Evolutionary conservation across 1,140 invertebrate genomes (phyloP).

Genomic region (Rhagoletis pomonella): DNA sequence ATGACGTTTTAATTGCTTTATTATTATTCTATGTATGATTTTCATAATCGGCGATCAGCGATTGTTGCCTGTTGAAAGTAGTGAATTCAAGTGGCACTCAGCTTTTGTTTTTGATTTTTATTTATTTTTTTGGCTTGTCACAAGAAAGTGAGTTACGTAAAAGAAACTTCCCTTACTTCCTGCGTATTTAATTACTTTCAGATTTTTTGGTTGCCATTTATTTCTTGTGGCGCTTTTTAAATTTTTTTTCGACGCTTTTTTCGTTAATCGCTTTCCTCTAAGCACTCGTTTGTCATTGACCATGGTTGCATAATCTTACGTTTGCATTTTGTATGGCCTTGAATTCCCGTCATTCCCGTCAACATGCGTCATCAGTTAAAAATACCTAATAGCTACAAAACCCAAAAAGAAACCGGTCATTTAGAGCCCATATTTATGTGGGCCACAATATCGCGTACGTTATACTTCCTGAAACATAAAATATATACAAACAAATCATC

Average conservation of each 20-base stretch:
- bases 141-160: background rate
- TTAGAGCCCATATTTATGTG: no score
- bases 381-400: background rate
- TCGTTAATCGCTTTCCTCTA: conserved; percentile 8
- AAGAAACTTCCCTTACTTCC: background rate
- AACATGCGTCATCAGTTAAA: background rate
- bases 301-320: background rate
- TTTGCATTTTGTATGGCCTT: no score
- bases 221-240: background rate
- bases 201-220: background rate
- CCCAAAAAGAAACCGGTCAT: background rate
- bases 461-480: background rate
- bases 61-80: background rate
- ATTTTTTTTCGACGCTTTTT: background rate
- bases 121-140: no score
- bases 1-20: conserved; percentile 36
- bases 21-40: background rate
- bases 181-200: background rate
- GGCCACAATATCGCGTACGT: background rate
- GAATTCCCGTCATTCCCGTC: background rate
- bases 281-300: background rate
- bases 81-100: background rate
- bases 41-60: background rate
- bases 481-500: background rate
- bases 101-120: background rate